Conservation (phyloP, 64 coral and sea anemone genomes). For the Exaiptasia diaphana region DNA sequence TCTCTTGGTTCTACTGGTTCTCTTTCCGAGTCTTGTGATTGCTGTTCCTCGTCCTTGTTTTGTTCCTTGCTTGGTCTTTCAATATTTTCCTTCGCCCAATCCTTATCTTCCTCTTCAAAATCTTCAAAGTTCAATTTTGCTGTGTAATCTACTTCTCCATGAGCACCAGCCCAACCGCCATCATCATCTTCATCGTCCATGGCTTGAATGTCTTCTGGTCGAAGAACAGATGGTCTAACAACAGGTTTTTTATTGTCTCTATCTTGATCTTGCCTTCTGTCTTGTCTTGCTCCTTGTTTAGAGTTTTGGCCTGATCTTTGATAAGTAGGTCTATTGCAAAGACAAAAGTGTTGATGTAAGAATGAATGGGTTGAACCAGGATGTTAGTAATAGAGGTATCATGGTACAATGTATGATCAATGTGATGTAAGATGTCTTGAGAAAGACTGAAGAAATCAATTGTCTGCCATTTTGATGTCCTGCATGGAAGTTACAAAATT, state of each 20-base stretch:
- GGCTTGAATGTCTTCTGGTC: conserved; percentile 91
- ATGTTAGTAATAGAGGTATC: neutral
- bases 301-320: conserved; percentile 16
- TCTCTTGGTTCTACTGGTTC: neutral
- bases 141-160: conserved; percentile 94
- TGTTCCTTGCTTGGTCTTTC: neutral
- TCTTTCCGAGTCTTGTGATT: neutral
- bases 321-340: neutral
- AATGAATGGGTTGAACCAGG: neutral
- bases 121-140: conserved; percentile 97
- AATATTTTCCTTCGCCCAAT: conserved; percentile 2
- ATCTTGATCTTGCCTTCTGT: conserved; percentile 44
- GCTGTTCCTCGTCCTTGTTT: neutral
- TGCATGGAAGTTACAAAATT: neutral
- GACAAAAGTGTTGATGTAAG: neutral
- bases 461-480: neutral
- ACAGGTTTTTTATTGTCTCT: conserved; percentile 45
- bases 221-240: conserved; percentile 66
- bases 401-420: neutral
- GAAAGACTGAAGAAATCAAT: neutral
- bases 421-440: neutral
- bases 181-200: conserved; percentile 97
- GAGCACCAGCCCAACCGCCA: conserved; percentile 98
- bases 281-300: conserved; percentile 14
- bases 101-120: conserved; percentile 83